A percentile compares a stretch with the other conserved stretches of the same genome.
Evolutionary conservation across 2,797 vertebrate genomes (phyloP).

Genomic region (Esox masquinongy): DNA sequence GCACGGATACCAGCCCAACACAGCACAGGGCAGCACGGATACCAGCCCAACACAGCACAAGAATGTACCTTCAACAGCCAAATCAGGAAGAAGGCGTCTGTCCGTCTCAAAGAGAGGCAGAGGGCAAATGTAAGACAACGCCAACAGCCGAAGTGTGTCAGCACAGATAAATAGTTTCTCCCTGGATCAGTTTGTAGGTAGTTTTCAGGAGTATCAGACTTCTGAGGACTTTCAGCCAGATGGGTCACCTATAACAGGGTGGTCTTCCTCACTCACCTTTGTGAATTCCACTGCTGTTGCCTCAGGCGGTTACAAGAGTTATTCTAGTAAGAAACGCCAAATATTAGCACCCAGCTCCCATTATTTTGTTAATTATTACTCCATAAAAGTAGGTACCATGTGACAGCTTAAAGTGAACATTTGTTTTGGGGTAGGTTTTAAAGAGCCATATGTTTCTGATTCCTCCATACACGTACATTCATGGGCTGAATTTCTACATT

Average conservation of each 20-base stretch:
- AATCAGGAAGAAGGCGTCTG: conserved; percentile 20
- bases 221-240: conserved; percentile 27
- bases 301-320: conserved; percentile 53
- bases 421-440: conserved; percentile 57
- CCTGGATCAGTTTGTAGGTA: neutral
- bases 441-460: conserved; percentile 78
- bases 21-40: conserved; percentile 32
- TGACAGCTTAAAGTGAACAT: conserved; percentile 60
- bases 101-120: conserved; percentile 28
- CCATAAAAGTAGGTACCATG: conserved; percentile 59
- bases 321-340: conserved; percentile 56
- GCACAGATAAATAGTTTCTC: neutral
- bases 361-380: conserved; percentile 63
- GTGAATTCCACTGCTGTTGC: conserved; percentile 57
- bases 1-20: conserved; percentile 19
- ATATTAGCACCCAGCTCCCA: conserved; percentile 64
- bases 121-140: conserved; percentile 9
- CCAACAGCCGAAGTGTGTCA: conserved; percentile 13
- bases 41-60: conserved; percentile 29
- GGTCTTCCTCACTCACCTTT: conserved; percentile 51
- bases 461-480: conserved; percentile 76
- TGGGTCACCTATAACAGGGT: conserved; percentile 48
- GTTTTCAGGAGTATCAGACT: neutral
- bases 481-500: conserved; percentile 71
- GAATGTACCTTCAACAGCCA: conserved; percentile 25